Evolutionary conservation across 1,140 invertebrate genomes (phyloP).

Genomic region (Aleiodes sp.): DNA sequence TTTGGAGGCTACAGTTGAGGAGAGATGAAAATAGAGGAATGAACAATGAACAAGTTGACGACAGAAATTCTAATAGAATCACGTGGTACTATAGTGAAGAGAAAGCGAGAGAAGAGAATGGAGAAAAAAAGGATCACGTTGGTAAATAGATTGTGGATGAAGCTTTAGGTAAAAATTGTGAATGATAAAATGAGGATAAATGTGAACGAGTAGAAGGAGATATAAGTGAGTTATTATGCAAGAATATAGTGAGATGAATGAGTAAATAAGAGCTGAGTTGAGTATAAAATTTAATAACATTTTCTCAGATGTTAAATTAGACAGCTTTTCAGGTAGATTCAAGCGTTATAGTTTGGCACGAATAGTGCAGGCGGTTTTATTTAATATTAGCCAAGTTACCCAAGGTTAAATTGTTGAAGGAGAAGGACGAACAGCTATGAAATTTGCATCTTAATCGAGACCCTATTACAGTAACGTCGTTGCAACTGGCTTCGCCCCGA

Average conservation of each 20-base stretch:
- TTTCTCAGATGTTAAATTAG: constrained; percentile 39
- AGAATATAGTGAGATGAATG: constrained; percentile 31
- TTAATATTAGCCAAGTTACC: constrained; percentile 41
- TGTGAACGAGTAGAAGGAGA: not conserved
- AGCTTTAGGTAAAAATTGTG: not conserved
- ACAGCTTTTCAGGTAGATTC: not conserved
- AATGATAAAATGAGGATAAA: not conserved
- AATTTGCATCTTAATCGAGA: constrained; percentile 64
- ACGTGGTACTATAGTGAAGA: not conserved
- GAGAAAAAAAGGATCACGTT: not conserved
- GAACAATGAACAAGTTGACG: constrained; percentile 2
- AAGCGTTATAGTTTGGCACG: not conserved
- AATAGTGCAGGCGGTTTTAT: constrained; percentile 33
- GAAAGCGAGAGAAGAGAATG: not conserved
- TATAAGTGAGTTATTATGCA: constrained; percentile 11
- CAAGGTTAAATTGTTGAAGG: constrained; percentile 37
- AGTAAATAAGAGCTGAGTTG: constrained; percentile 9
- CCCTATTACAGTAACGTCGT: constrained; percentile 59
- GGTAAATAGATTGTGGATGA: not conserved
- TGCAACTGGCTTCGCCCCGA: constrained; percentile 37
- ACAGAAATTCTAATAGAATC: constrained; percentile 25
- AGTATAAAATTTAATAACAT: constrained; percentile 37
- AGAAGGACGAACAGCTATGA: constrained; percentile 20
- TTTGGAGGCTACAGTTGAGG: no score
- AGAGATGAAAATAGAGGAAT: not conserved